phyloP scores from a whole-genome alignment of 2,797 vertebrate genomes.

The Ibycter americanus region DNA sequence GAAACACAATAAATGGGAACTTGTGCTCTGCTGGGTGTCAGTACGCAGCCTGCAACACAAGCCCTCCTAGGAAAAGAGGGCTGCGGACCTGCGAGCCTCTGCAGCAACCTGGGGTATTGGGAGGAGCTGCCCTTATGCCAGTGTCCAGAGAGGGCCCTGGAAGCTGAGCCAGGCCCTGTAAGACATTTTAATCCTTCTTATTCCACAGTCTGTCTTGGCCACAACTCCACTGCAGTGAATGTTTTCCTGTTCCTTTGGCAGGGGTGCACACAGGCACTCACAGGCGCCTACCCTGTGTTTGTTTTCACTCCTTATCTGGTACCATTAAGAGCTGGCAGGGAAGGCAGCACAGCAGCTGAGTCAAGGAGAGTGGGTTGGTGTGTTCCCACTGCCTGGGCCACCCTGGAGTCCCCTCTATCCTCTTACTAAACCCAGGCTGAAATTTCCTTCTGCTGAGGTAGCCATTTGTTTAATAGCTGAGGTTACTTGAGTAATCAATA shows the following conservation, averaged over 20 bases:
- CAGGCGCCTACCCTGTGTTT: background rate
- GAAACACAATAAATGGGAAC: background rate
- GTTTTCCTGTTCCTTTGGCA: background rate
- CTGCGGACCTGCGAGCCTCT: background rate
- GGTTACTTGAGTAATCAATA: slow-evolving; percentile 32
- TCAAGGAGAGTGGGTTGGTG: background rate
- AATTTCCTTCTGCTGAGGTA: slow-evolving; percentile 11
- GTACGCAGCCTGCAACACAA: background rate
- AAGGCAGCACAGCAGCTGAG: background rate
- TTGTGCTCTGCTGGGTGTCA: background rate
- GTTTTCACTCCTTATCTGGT: slow-evolving; percentile 26
- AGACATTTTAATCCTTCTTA: background rate
- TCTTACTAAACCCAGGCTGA: background rate
- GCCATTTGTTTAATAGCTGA: background rate
- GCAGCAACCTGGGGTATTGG: background rate
- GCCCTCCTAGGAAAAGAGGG: background rate
- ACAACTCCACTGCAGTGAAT: background rate
- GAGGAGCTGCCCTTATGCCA: slow-evolving; percentile 5
- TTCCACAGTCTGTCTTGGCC: background rate
- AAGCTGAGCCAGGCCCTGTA: background rate
- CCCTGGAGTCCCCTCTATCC: background rate
- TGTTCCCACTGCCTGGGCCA: background rate
- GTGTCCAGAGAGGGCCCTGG: background rate
- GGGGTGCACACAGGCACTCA: background rate
- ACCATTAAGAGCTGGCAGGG: background rate